Evolutionary conservation across 2,113 vertebrate species (phyloP).

Genomic region (Coregonus clupeaformis): DNA sequence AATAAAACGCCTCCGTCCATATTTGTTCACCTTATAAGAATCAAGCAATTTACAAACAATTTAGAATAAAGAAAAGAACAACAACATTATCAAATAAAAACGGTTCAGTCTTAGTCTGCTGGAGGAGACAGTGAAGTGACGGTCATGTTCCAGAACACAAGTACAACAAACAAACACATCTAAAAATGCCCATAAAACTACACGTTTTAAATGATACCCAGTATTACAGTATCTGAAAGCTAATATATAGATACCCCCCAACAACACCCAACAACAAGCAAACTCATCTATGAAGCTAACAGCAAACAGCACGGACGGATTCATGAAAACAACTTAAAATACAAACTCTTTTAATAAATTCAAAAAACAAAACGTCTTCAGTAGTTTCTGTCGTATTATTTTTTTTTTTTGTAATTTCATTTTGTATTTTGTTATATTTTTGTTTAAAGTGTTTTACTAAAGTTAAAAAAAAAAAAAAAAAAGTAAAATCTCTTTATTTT

Average conservation of each 20-base stretch:
- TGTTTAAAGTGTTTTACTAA: constrained; percentile 13
- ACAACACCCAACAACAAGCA: too few relatives aligned
- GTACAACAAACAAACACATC: neutral
- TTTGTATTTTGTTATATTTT: neutral
- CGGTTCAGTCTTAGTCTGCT: constrained; percentile 62
- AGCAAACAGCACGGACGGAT: constrained; percentile 1
- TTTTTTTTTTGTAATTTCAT: neutral
- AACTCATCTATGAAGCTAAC: constrained; percentile 16
- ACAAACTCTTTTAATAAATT: constrained; percentile 8
- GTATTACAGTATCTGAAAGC: too few relatives aligned
- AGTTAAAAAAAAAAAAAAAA: constrained; percentile 43
- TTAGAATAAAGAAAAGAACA: constrained; percentile 33
- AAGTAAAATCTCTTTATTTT: constrained; percentile 15
- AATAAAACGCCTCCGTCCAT: constrained; percentile 44
- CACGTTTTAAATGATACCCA: too few relatives aligned
- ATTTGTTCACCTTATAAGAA: constrained; percentile 65
- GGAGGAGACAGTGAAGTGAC: neutral
- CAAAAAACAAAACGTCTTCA: neutral
- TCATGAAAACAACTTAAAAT: neutral
- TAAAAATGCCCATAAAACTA: neutral
- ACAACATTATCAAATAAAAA: constrained; percentile 17
- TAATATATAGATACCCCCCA: too few relatives aligned
- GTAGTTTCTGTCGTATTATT: neutral
- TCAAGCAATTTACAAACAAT: constrained; percentile 33
- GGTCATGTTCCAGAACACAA: neutral